A percentile compares a stretch with the other conserved stretches of the same genome.
These are phyloP conservation scores for Odobenus rosmarus DNA, from an alignment of 2,113 vertebrate species.

Conservation along the genomic window DNA sequence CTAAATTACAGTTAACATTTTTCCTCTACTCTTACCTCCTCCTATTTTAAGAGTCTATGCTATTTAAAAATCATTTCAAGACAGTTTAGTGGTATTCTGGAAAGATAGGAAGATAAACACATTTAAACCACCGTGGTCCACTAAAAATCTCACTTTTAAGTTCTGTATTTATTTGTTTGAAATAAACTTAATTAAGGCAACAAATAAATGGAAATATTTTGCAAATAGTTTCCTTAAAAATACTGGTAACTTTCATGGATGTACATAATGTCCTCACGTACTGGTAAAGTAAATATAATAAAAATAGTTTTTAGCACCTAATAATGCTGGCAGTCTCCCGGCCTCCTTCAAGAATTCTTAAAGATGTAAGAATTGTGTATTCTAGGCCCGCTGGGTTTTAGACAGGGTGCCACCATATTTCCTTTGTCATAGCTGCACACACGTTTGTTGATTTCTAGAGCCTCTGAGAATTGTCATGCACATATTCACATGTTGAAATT, in stretches of 20 bases:
- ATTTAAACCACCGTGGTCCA: neutral
- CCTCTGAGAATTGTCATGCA: neutral
- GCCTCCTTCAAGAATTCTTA: neutral
- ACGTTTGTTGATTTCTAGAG: neutral
- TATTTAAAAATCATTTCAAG: neutral
- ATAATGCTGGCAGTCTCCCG: too few species aligned
- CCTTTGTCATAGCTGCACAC: neutral
- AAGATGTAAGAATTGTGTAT: neutral
- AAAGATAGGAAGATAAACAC: neutral
- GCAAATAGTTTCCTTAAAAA: neutral
- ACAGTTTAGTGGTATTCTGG: neutral
- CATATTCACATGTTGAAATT: neutral
- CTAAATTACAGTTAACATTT: neutral
- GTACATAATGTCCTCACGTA: neutral
- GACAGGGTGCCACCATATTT: neutral
- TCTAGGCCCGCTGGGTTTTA: neutral
- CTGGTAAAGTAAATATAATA: neutral
- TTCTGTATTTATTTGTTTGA: neutral
- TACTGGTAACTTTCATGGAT: neutral
- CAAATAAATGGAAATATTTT: neutral
- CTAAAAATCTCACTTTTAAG: neutral
- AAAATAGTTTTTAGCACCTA: neutral
- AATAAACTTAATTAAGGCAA: neutral
- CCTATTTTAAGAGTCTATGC: neutral
- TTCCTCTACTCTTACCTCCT: neutral